Evolutionary conservation across 2,888 invertebrate genomes (phyloP).

Genomic region (Dione juno): DNA sequence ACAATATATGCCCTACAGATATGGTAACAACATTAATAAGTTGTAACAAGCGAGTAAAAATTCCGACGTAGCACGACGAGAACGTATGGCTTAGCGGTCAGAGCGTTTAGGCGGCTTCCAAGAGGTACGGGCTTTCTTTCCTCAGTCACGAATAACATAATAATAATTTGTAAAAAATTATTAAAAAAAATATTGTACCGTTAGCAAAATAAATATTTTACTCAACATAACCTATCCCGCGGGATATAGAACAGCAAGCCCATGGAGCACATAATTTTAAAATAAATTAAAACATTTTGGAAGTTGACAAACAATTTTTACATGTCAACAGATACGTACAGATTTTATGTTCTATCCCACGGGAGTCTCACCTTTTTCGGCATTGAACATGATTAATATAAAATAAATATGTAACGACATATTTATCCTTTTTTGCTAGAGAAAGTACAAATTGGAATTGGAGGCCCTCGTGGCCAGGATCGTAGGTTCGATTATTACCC

Average conservation of each 20-base stretch:
- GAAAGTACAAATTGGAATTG: not conserved
- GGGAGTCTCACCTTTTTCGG: conserved; percentile 12
- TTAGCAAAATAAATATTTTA: no score
- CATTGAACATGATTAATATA: conserved; percentile 8
- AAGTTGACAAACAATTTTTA: conserved; percentile 2
- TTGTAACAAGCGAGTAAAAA: no score
- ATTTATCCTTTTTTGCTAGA: not conserved
- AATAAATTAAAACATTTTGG: not conserved
- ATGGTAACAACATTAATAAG: no score
- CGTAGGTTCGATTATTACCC: no score
- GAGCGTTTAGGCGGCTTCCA: no score
- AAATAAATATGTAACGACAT: conserved; percentile 4
- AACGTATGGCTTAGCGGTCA: no score
- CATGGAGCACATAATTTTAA: not conserved
- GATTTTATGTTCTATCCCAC: not conserved
- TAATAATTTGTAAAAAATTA: not conserved
- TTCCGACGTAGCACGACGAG: no score
- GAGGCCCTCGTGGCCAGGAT: no score
- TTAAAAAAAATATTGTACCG: no score
- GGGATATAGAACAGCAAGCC: not conserved
- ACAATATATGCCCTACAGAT: no score
- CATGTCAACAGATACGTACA: conserved; percentile 5
- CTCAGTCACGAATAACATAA: no score
- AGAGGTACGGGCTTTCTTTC: no score
- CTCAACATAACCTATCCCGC: not conserved